phyloP scores from a whole-genome alignment of 2,113 vertebrate genomes.

The Hemibagrus wyckioides region DNA sequence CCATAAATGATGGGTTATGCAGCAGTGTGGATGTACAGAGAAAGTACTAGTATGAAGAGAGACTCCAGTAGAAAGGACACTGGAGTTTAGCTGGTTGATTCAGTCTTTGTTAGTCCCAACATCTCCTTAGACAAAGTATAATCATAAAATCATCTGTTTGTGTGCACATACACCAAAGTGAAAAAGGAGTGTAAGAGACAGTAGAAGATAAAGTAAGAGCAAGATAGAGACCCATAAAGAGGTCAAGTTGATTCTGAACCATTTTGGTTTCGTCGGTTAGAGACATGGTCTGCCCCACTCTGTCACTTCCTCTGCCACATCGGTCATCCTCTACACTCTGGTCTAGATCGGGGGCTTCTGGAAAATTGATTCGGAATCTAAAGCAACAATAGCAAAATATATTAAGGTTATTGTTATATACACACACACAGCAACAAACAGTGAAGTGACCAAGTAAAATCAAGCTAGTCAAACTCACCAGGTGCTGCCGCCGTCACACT shows the following conservation, averaged over 20 bases:
- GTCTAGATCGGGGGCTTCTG: constrained; percentile 78
- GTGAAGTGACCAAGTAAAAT: neutral
- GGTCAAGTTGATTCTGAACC: constrained; percentile 45
- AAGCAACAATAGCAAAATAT: constrained; percentile 67
- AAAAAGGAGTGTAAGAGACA: constrained; percentile 24
- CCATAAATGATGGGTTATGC: neutral
- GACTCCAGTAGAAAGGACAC: constrained; percentile 9
- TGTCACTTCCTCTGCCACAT: constrained; percentile 46
- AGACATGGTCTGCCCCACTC: constrained; percentile 28
- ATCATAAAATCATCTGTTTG: constrained; percentile 15
- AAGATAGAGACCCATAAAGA: constrained; percentile 29
- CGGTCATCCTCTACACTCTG: constrained; percentile 79
- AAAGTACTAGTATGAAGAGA: constrained; percentile 20
- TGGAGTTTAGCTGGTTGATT: constrained; percentile 39
- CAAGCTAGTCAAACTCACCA: constrained; percentile 79
- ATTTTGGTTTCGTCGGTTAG: constrained; percentile 48
- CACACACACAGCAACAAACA: neutral
- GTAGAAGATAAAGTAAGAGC: constrained; percentile 29
- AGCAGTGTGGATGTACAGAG: constrained; percentile 3
- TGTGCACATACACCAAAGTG: constrained; percentile 34
- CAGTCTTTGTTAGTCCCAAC: constrained; percentile 27
- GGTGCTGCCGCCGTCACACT: constrained; percentile 82
- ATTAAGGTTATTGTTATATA: neutral
- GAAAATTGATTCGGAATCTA: constrained; percentile 38
- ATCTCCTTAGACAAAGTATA: constrained; percentile 21